Evolutionary conservation across 2,888 invertebrate genomes (phyloP).

Genomic region (Timema cristinae): DNA sequence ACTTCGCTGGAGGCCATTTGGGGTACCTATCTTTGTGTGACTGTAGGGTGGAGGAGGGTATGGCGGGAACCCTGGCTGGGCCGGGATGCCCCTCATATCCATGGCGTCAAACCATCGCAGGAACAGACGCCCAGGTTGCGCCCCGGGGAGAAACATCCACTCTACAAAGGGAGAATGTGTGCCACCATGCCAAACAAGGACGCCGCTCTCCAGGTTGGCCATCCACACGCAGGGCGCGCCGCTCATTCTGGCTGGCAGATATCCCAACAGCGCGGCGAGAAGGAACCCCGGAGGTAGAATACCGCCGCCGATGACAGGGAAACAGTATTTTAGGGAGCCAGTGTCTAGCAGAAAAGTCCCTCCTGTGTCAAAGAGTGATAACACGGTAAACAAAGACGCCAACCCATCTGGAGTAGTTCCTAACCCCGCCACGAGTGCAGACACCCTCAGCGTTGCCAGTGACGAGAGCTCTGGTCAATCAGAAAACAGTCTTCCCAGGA

Average conservation of each 20-base stretch:
- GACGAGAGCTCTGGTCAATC: slow-evolving; percentile 70
- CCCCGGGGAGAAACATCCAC: too few species aligned
- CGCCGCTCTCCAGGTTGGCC: slow-evolving; percentile 68
- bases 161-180: too few species aligned
- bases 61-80: slow-evolving; percentile 51
- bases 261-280: slow-evolving; percentile 51
- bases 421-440: slow-evolving; percentile 52
- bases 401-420: slow-evolving; percentile 32
- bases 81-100: slow-evolving; percentile 76
- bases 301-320: neutral
- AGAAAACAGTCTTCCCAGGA: slow-evolving; percentile 77
- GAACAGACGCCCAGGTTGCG: slow-evolving; percentile 22
- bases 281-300: slow-evolving; percentile 33
- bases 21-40: neutral
- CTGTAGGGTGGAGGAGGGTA: neutral
- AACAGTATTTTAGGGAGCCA: too few species aligned
- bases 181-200: slow-evolving; percentile 26
- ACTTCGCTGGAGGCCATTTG: neutral
- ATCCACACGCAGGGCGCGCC: slow-evolving; percentile 83
- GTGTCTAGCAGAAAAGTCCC: neutral
- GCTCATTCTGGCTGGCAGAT: slow-evolving; percentile 67
- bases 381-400: slow-evolving; percentile 23
- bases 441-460: slow-evolving; percentile 69
- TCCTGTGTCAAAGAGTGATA: neutral
- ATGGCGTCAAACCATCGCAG: slow-evolving; percentile 61